Evolutionary conservation across 2,888 invertebrate species (phyloP).

Genomic region (Gryllus longicercus): DNA sequence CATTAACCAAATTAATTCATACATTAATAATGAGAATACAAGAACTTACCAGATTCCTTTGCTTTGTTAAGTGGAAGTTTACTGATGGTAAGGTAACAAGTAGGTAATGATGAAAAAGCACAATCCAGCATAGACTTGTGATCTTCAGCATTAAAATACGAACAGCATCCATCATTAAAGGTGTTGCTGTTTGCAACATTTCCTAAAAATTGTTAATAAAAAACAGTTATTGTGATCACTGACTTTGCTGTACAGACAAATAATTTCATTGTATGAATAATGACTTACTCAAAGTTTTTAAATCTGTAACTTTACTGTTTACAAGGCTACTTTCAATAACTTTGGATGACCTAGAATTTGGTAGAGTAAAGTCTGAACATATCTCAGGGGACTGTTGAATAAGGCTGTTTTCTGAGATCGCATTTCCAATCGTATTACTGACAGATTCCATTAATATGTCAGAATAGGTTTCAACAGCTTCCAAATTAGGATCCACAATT

Average conservation of each 20-base stretch:
- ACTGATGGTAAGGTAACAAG: conserved; percentile 57
- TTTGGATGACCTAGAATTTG: not conserved
- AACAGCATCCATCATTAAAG: conserved; percentile 39
- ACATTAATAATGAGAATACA: not conserved
- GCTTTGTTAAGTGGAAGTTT: conserved; percentile 44
- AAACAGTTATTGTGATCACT: too few species aligned
- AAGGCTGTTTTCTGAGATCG: not conserved
- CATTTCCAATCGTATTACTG: not conserved
- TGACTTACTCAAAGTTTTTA: too few species aligned
- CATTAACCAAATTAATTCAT: not conserved
- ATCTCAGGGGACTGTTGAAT: not conserved
- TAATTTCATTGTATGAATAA: too few species aligned
- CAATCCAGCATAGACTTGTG: conserved; percentile 69
- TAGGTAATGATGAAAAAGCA: conserved; percentile 75
- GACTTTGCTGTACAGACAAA: too few species aligned
- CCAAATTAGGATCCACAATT: not conserved
- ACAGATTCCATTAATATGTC: not conserved
- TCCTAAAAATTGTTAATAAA: not conserved
- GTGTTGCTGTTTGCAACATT: not conserved
- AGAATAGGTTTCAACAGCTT: not conserved
- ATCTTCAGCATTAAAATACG: conserved; percentile 44
- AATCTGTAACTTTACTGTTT: too few species aligned
- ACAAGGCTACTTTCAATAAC: not conserved
- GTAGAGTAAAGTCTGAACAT: not conserved
- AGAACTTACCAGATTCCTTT: conserved; percentile 33